Conservation (phyloP, 2,113 vertebrate species). For the Dendropsophus ebraccatus region DNA sequence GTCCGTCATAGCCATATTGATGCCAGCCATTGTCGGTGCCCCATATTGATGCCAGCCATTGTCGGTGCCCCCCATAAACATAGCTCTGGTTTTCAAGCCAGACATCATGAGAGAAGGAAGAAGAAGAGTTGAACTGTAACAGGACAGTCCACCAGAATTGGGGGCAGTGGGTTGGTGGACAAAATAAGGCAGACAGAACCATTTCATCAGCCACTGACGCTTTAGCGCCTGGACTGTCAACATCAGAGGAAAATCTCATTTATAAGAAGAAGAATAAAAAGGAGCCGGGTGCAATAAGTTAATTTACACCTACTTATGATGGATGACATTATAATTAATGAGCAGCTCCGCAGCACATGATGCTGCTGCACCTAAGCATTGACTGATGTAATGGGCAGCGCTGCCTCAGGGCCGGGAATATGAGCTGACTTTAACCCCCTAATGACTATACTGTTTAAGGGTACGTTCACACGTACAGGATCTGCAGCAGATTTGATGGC, state of each 20-base stretch:
- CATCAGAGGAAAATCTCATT: slow-evolving; percentile 5
- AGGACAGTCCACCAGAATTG: too few relatives aligned
- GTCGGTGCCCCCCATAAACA: too few relatives aligned
- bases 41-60: too few relatives aligned
- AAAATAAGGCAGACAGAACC: too few relatives aligned
- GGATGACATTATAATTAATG: slow-evolving; percentile 34
- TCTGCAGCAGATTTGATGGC: too few relatives aligned
- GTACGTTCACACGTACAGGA: background rate
- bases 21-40: too few relatives aligned
- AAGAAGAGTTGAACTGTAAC: too few relatives aligned
- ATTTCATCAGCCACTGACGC: too few relatives aligned
- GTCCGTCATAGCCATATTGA: too few relatives aligned
- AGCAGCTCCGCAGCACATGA: background rate
- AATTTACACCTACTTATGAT: slow-evolving; percentile 19
- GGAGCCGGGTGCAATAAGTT: background rate
- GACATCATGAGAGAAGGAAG: too few relatives aligned
- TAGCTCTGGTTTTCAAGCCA: too few relatives aligned
- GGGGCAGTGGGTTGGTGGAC: too few relatives aligned
- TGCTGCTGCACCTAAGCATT: background rate
- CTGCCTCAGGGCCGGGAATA: background rate
- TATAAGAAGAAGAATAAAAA: background rate
- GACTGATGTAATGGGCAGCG: background rate
- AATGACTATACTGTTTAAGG: background rate
- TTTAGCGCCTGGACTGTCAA: background rate
- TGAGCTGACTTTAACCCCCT: background rate